Conservation (phyloP, 2,113 vertebrate genomes). For the Rousettus leschenaultii region DNA sequence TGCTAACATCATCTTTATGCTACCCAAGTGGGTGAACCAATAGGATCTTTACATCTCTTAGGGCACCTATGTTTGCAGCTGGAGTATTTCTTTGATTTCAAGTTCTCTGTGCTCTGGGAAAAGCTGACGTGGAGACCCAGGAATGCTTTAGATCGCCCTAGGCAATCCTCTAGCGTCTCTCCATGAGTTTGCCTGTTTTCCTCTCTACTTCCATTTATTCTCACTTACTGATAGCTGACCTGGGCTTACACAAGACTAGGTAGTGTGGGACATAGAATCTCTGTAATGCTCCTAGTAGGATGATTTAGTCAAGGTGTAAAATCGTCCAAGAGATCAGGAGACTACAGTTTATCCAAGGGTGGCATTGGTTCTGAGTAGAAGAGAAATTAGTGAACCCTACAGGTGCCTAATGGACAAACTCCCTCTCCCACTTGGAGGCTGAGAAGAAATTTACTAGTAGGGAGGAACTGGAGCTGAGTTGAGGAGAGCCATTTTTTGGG, state of each 20-base stretch:
- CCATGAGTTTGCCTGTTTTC: not conserved
- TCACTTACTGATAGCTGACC: not conserved
- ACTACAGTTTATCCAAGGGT: not conserved
- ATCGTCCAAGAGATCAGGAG: not conserved
- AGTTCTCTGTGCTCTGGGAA: not conserved
- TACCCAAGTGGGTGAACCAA: not conserved
- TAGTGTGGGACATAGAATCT: not conserved
- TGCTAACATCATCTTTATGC: not conserved
- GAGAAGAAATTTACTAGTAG: not conserved
- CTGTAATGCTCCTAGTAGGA: not conserved
- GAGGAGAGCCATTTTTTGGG: not conserved
- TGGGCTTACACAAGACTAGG: not conserved
- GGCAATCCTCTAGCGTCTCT: not conserved
- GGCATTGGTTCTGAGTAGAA: not conserved
- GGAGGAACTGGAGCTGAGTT: not conserved
- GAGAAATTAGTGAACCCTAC: not conserved
- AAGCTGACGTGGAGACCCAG: not conserved
- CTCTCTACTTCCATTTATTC: not conserved
- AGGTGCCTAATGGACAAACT: not conserved
- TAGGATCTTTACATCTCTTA: not conserved
- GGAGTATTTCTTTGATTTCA: not conserved
- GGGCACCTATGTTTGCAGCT: not conserved
- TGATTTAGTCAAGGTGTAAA: not conserved
- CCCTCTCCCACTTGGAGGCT: not conserved
- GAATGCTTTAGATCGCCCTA: not conserved